A percentile compares a stretch with the other conserved stretches of the same genome.
phyloP scores from a whole-genome alignment of 2,888 invertebrate genomes.

The Acrobeloides nanus region DNA sequence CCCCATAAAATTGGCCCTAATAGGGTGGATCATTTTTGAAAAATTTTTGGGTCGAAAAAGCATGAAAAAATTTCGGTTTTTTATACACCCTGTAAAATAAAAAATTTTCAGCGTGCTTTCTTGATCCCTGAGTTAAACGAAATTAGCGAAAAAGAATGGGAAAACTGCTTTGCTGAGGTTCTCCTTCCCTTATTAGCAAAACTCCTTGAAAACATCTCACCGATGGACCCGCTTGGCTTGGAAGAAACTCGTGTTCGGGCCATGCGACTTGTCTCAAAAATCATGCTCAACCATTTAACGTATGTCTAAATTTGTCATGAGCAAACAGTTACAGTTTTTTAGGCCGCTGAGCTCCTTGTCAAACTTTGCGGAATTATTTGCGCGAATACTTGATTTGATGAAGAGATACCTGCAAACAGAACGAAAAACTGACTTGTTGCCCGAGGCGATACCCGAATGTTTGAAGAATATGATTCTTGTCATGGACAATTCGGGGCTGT shows the following conservation, averaged over 20 bases:
- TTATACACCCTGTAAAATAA: too few species aligned
- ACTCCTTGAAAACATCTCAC: slow-evolving; percentile 60
- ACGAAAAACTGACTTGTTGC: slow-evolving; percentile 65
- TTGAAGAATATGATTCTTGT: slow-evolving; percentile 95
- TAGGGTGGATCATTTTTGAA: too few species aligned
- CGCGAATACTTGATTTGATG: slow-evolving; percentile 81
- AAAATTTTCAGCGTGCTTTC: too few species aligned
- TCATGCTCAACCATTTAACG: slow-evolving; percentile 54
- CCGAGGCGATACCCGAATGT: slow-evolving; percentile 91
- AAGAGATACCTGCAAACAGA: slow-evolving; percentile 84
- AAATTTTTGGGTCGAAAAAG: too few species aligned
- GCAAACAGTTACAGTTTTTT: too few species aligned
- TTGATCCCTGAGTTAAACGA: too few species aligned
- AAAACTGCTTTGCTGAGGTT: slow-evolving; percentile 59
- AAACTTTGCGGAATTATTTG: slow-evolving; percentile 81
- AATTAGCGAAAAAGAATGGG: too few species aligned
- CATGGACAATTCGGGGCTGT: slow-evolving; percentile 77
- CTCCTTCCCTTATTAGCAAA: slow-evolving; percentile 83
- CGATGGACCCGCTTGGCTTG: slow-evolving; percentile 61
- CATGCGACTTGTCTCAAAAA: slow-evolving; percentile 81
- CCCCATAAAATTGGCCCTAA: too few species aligned
- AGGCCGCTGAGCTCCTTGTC: slow-evolving; percentile 74
- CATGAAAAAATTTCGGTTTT: too few species aligned
- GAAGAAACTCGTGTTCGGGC: slow-evolving; percentile 82
- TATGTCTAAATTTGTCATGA: slow-evolving; percentile 13